Evolutionary conservation across 2,888 invertebrate genomes (phyloP), one percentile per base, ranked within the genome.

Genomic region (Cerastoderma edule): DNA sequence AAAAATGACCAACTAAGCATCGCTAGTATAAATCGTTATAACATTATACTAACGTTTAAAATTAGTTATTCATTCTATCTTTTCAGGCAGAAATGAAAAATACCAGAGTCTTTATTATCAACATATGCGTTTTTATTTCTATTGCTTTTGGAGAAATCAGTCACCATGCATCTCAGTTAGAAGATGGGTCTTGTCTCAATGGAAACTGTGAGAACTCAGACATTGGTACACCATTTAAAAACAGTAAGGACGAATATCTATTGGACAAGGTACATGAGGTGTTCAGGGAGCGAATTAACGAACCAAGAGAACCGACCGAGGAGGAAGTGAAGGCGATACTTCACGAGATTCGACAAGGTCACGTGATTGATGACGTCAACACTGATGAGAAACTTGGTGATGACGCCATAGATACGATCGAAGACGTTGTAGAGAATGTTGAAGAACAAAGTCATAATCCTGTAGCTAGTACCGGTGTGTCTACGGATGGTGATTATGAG

Each of bases 401-500:
- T 57, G 28, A 32, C 2, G 39, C n/a, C n/a, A n/a, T n/a, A n/a
- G n/a, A 35, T 39, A 6, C 8, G 24, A 27, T 24, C 3, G 60
- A 39, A 0, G 22, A 33, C 2, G 24, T 33, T 30, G 30, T 1
- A 3, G 60, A 60, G 13, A 4, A 57, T 30, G 13, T 28, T 13
- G 57, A 57, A 56, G 32, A 56, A 56, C 1, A 46, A n/a, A 46
- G 19, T 46, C 2, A 46, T 19, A 1, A 1, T 19, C 16, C 1
- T 46, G 46, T 16, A 19, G 46, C 16, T 2, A 46, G 46, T 8
- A 39, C 8, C 39, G 39, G 8, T 46, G 5, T 46, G 2, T 16
- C 2, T 46, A 46, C 1, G n/a, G 46, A 46, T 19, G 53, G n/a
- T 35, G 60, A 24, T 28, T 67, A 33, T 35, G 69, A 72, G 44